Percentiles rank a stretch among this genome's conserved stretches.
Conservation (phyloP, 2,797 vertebrate genomes). For the Sebastes matsubarae region DNA sequence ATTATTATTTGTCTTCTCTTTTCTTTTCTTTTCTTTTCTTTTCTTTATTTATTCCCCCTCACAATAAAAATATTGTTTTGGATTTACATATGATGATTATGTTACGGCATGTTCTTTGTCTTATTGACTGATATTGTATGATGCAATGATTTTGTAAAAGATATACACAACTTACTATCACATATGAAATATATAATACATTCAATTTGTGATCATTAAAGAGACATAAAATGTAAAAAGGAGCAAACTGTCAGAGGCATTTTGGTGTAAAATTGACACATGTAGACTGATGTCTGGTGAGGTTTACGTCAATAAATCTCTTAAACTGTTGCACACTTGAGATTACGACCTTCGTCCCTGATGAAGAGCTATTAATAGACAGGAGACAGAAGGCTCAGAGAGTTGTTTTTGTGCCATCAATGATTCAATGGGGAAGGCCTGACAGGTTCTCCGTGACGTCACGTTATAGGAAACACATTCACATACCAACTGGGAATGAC, state of each 20-base stretch:
- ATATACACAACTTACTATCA: not conserved
- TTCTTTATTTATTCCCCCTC: too few relatives aligned
- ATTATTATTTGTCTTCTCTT: too few relatives aligned
- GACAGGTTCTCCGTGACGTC: slow-evolving; percentile 47
- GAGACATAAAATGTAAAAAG: not conserved
- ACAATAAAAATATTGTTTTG: too few relatives aligned
- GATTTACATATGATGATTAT: too few relatives aligned
- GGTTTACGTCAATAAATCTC: not conserved
- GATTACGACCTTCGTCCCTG: not conserved
- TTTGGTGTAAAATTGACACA: not conserved
- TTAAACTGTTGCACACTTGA: not conserved
- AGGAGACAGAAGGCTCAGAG: slow-evolving; percentile 39
- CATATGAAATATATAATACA: not conserved
- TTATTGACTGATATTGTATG: too few relatives aligned
- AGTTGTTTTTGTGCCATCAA: not conserved
- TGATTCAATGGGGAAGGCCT: slow-evolving; percentile 66
- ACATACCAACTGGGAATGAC: slow-evolving; percentile 61
- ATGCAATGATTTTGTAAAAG: too few relatives aligned
- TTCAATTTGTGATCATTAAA: not conserved
- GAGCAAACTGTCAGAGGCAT: not conserved
- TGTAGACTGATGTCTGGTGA: too few relatives aligned
- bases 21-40: too few relatives aligned
- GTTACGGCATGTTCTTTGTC: too few relatives aligned
- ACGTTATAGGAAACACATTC: slow-evolving; percentile 48
- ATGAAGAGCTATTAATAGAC: slow-evolving; percentile 42